Conservation (phyloP, 2,797 vertebrate genomes). For the Chloroceryle inda region DNA sequence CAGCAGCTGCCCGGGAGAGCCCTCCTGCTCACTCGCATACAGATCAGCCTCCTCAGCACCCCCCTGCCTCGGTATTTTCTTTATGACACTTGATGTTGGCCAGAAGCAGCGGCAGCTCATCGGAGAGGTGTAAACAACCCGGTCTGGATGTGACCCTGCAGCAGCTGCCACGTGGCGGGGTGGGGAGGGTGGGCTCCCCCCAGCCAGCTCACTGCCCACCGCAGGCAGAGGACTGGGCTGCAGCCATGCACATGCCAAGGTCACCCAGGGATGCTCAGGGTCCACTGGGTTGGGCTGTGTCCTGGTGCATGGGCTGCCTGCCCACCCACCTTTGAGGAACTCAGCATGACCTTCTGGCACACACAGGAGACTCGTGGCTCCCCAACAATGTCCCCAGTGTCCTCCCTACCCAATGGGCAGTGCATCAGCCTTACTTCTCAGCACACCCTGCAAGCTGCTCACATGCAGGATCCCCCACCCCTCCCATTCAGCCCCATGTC, state of each 20-base stretch:
- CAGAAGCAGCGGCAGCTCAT: background rate
- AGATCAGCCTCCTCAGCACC: background rate
- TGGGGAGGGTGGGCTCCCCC: background rate
- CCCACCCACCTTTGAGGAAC: background rate
- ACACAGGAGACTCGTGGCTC: background rate
- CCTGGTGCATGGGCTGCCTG: accelerated
- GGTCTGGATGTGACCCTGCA: background rate
- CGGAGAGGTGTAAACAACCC: background rate
- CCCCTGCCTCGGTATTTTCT: background rate
- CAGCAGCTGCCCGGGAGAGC: background rate
- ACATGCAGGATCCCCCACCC: accelerated
- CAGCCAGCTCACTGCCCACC: background rate
- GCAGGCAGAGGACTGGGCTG: background rate
- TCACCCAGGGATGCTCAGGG: background rate
- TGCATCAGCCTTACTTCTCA: background rate
- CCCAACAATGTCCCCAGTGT: accelerated
- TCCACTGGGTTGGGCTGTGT: background rate
- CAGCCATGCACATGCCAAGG: accelerated
- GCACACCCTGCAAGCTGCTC: background rate
- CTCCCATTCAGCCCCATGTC: accelerated
- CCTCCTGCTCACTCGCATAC: background rate
- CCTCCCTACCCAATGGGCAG: background rate
- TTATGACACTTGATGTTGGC: background rate
- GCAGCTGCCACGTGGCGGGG: background rate
- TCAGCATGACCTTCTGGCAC: background rate